These are phyloP conservation scores for Mionectes olivaceus DNA, from an alignment of 2,797 vertebrate genomes.

Conservation along the genomic window DNA sequence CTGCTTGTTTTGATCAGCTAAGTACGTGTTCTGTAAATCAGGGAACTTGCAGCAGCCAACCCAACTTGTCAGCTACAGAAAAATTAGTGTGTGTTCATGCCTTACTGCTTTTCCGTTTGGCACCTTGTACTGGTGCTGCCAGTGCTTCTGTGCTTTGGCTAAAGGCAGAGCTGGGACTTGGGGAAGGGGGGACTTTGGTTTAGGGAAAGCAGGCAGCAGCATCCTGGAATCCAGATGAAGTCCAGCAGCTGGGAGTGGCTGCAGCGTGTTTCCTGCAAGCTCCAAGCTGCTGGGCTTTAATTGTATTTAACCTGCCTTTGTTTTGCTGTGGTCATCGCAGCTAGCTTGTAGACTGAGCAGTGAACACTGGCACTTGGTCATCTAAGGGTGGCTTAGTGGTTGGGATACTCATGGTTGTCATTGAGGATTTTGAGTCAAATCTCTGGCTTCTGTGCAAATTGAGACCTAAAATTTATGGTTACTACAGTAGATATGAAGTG, in stretches of 20 bases:
- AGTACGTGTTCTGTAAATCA: background rate
- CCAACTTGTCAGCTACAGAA: background rate
- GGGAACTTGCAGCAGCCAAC: background rate
- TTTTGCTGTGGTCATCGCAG: background rate
- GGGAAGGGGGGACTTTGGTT: background rate
- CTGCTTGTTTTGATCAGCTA: conserved; percentile 10
- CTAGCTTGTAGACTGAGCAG: background rate
- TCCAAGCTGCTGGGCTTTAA: background rate
- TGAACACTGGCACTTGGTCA: background rate
- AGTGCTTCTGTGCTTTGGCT: background rate
- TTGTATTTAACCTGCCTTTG: background rate
- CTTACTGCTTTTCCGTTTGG: background rate
- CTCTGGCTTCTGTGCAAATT: background rate
- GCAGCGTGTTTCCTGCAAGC: background rate
- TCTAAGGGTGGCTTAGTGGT: background rate
- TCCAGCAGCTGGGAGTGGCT: background rate
- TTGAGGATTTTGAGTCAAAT: background rate
- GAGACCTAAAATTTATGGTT: background rate
- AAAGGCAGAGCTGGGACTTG: background rate
- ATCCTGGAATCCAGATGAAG: background rate
- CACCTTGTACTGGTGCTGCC: background rate
- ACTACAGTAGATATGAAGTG: background rate
- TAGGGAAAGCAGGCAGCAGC: background rate
- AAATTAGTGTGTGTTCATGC: background rate
- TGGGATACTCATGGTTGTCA: background rate